Evolutionary conservation across 2,888 invertebrate genomes (phyloP).

Genomic region (Melinaea menophilus): DNA sequence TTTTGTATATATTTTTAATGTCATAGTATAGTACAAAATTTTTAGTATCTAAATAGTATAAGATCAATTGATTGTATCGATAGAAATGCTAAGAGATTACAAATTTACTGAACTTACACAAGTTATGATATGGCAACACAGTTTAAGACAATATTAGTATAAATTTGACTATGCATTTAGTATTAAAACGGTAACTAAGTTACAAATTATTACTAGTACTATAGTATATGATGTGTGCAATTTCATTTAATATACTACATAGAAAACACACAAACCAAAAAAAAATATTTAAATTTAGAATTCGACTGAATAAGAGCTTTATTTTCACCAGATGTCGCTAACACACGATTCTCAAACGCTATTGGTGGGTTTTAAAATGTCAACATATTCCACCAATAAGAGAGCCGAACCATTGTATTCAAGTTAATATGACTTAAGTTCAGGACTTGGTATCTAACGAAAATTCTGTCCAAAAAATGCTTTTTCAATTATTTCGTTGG

Average conservation of each 20-base stretch:
- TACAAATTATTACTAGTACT: neutral
- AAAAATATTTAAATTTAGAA: no score
- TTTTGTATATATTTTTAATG: constrained; percentile 9
- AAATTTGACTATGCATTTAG: constrained; percentile 16
- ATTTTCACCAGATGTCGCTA: no score
- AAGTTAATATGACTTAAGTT: no score
- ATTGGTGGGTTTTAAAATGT: no score
- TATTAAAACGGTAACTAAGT: constrained; percentile 31
- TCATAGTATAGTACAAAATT: constrained; percentile 33
- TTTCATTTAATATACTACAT: neutral
- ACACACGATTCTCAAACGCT: no score
- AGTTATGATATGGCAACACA: constrained; percentile 45
- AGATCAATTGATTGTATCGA: constrained; percentile 44
- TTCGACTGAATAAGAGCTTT: no score
- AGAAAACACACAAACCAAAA: no score
- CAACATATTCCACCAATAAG: no score
- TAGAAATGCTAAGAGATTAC: constrained; percentile 66
- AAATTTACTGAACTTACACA: constrained; percentile 37
- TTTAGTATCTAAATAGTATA: constrained; percentile 35
- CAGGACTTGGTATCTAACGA: no score
- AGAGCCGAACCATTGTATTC: no score
- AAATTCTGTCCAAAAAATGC: no score
- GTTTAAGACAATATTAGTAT: constrained; percentile 22
- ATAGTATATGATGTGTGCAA: neutral
- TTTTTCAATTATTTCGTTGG: no score